phyloP scores from a whole-genome alignment of 2,797 vertebrate species.

The Limnodromus scolopaceus region DNA sequence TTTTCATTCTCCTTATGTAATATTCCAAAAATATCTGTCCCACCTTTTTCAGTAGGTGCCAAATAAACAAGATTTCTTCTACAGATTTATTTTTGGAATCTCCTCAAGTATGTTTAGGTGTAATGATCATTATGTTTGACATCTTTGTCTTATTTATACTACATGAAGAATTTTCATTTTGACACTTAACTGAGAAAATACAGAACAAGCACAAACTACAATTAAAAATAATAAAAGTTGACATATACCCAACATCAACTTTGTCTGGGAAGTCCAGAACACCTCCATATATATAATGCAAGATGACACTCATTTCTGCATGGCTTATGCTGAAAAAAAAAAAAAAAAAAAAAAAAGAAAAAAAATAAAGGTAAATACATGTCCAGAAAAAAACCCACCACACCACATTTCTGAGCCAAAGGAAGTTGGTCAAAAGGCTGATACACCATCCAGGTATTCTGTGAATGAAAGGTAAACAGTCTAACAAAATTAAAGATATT shows the following conservation, averaged over 20 bases:
- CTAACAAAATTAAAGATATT: neutral
- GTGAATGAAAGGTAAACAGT: neutral
- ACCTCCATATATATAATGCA: slow-evolving; percentile 94
- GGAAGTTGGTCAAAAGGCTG: neutral
- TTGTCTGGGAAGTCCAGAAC: slow-evolving; percentile 88
- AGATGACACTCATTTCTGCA: slow-evolving; percentile 89
- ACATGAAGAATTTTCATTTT: neutral
- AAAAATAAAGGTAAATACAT: slow-evolving; percentile 16
- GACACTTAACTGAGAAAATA: slow-evolving; percentile 14
- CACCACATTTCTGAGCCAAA: slow-evolving; percentile 6
- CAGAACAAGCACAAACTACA: neutral
- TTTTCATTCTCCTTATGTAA: neutral
- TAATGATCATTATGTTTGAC: slow-evolving; percentile 11
- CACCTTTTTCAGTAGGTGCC: neutral
- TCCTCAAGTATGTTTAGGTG: neutral
- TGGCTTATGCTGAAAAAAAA: slow-evolving; percentile 84
- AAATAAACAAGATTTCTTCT: slow-evolving; percentile 6
- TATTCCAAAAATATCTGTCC: neutral
- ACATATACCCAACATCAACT: slow-evolving; percentile 88
- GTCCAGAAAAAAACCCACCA: neutral
- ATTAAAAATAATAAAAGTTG: slow-evolving; percentile 42
- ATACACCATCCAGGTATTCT: neutral
- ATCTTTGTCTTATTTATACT: neutral
- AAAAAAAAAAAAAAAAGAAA: slow-evolving; percentile 56
- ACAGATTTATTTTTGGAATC: slow-evolving; percentile 16